phyloP scores from a whole-genome alignment of 92 coral and sea anemone species.

The Parazoanthus atlanticus region DNA sequence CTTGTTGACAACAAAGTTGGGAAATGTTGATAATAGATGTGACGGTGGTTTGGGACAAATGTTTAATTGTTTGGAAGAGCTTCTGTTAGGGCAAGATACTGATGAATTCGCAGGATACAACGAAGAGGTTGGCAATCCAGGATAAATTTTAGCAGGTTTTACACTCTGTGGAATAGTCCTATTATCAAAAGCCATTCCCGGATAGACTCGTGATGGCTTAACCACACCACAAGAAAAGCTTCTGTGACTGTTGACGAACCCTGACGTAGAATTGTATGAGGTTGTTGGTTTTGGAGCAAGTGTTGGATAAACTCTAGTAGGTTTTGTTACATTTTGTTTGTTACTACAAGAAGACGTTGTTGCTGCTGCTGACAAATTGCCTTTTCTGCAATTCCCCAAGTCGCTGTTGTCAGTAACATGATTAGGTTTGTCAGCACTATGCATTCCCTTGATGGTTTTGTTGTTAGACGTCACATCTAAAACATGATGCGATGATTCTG shows the following conservation, averaged over 20 bases:
- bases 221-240: slow-evolving; percentile 7
- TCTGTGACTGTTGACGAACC: slow-evolving; percentile 10
- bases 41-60: slow-evolving; percentile 40
- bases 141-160: slow-evolving; percentile 2
- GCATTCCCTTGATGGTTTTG: neutral
- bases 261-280: neutral
- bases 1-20: slow-evolving; percentile 45
- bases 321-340: neutral
- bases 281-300: slow-evolving; percentile 25
- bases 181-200: slow-evolving; percentile 25
- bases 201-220: slow-evolving; percentile 11
- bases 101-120: slow-evolving; percentile 8
- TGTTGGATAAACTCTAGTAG: slow-evolving; percentile 13
- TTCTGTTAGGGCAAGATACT: neutral
- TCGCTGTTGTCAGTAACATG: neutral
- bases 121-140: neutral
- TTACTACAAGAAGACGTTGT: slow-evolving; percentile 1
- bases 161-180: neutral
- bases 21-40: slow-evolving; percentile 2
- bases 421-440: neutral
- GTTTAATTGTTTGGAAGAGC: neutral
- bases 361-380: slow-evolving; percentile 13
- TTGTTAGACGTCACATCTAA: slow-evolving; percentile 1
- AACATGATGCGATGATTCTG: slow-evolving; percentile 28
- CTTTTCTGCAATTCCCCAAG: slow-evolving; percentile 8